A percentile compares a stretch with the other conserved stretches of the same genome.
These are phyloP conservation scores for Psephotus haematonotus DNA, from an alignment of 2,113 vertebrate species.

Conservation along the genomic window DNA sequence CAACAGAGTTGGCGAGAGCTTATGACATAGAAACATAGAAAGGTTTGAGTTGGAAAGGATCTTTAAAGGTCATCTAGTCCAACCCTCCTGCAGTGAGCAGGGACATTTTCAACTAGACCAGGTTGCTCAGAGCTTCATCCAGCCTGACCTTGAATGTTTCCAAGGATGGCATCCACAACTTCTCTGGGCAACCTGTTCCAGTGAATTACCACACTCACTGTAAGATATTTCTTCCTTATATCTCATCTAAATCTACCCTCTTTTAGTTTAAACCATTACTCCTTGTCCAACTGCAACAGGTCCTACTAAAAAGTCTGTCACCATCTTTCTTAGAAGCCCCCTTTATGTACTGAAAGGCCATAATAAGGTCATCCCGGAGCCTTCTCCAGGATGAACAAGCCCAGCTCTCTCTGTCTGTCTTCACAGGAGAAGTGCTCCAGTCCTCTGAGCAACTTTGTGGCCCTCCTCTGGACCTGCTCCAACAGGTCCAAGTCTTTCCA, in stretches of 20 bases:
- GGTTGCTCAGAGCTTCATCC: background rate
- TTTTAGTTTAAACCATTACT: background rate
- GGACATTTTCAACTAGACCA: background rate
- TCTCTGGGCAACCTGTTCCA: background rate
- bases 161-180: background rate
- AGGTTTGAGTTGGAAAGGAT: background rate
- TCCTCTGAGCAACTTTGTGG: background rate
- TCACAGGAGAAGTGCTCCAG: background rate
- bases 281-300: background rate
- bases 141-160: background rate
- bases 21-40: background rate
- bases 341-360: background rate
- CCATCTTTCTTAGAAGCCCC: background rate
- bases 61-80: background rate
- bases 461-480: background rate
- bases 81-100: background rate
- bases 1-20: background rate
- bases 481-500: background rate
- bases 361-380: background rate
- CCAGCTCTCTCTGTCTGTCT: background rate
- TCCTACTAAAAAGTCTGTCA: background rate
- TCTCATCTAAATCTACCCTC: background rate
- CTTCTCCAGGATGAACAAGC: background rate
- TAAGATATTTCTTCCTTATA: background rate
- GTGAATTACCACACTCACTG: fast-evolving